Evolutionary conservation across 1,140 invertebrate species (phyloP), one percentile per base, ranked within the genome.

Genomic region (Bombus sibiricus): DNA sequence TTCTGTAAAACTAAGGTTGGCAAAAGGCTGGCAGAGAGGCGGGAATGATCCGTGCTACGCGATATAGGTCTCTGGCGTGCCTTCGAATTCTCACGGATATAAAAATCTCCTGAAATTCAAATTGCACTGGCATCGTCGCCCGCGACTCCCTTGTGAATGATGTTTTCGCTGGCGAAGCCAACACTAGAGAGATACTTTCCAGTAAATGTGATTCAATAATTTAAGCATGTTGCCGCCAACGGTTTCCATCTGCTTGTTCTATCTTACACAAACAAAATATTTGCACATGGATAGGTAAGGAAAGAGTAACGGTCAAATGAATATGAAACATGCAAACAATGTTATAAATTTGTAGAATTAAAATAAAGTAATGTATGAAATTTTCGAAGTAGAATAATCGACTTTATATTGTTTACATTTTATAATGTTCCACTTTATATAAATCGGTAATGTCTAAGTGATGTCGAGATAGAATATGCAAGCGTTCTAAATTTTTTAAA

Each of bases 101-200:
- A 90, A 86, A 90, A 90, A 90, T 88, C 76, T 81, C 80, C 72
- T 90, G 86, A 90, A 90, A 87, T 89, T 84, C 66, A 90, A 89
- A 90, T 89, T 89, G 89, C 28, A 59, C 64, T 34, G 75, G 69
- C 75, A 88, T 71, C 77, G 59, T 68, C 72, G 73, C 64, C 57
- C 72, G 64, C 72, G 41, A 32, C 72, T 74, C 81, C 79, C 72
- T 69, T 66, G 64, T 72, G 80, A 86, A 86, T 75, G 47, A 81
- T 68, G 79, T 66, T 89, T 88, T 69, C 72, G 28, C 57, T 25
- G 32, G n/a, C 25, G 53, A 41, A 22, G 39, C 59, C 25, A 41
- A 74, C n/a, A 47, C 68, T 13, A 9, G 28, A 57, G 43, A 57
- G n/a, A 77, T 76, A 37, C 37, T 71, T 83, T 73, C 32, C 37